Evolutionary conservation across 2,797 vertebrate species (phyloP).

Genomic region (Sphenodon punctatus): DNA sequence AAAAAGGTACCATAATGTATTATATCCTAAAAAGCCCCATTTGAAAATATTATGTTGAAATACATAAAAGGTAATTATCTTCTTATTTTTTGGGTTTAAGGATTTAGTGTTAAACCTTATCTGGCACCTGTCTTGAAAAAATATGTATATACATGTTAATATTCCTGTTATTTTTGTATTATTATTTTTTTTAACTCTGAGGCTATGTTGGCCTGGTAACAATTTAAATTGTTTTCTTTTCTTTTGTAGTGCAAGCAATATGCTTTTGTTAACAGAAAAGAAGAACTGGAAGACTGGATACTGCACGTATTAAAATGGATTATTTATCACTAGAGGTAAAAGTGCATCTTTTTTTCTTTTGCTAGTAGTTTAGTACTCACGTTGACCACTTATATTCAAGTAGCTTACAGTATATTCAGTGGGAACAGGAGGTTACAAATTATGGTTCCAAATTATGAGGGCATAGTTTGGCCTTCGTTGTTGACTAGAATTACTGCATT

Average conservation of each 20-base stretch:
- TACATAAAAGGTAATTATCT: no score
- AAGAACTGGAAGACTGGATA: constrained; percentile 70
- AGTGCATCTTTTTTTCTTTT: constrained; percentile 32
- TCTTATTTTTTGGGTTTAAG: no score
- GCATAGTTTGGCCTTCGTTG: not conserved
- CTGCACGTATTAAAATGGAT: constrained; percentile 73
- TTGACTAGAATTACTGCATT: not conserved
- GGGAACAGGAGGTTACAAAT: not conserved
- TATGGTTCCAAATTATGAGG: no score
- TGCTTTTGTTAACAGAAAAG: constrained; percentile 69
- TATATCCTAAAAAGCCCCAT: no score
- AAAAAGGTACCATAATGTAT: no score
- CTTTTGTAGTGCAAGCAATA: constrained; percentile 69
- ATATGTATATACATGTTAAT: no score
- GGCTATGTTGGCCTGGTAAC: not conserved
- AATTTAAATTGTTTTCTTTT: constrained; percentile 56
- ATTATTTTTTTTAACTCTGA: no score
- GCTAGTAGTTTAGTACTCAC: not conserved
- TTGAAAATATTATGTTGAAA: no score
- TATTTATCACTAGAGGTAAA: constrained; percentile 77
- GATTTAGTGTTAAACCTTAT: no score
- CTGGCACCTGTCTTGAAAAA: no score
- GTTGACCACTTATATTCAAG: no score
- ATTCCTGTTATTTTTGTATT: no score
- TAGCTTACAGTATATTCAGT: not conserved